phyloP scores from a whole-genome alignment of 2,888 invertebrate genomes.

The Drosophila neonasuta region DNA sequence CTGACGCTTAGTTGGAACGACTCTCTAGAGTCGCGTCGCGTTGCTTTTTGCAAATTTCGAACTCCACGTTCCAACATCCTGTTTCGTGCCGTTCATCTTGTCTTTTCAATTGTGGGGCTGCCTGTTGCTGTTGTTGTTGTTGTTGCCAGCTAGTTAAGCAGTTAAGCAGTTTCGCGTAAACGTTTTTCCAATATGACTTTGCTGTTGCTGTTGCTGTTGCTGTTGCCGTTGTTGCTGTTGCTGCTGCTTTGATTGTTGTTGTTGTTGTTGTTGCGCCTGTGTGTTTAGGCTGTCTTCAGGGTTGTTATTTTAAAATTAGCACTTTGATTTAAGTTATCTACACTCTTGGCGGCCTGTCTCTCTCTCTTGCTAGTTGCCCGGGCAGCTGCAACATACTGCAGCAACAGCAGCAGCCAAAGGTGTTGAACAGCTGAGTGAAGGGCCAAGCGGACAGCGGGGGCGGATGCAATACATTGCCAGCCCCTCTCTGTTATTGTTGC shows the following conservation, averaged over 20 bases:
- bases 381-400: constrained; percentile 42
- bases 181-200: constrained; percentile 73
- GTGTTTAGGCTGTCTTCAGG: constrained; percentile 76
- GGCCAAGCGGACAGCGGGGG: constrained; percentile 50
- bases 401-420: constrained; percentile 59
- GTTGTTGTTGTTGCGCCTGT: constrained; percentile 53
- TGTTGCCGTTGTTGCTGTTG: constrained; percentile 33
- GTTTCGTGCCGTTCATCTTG: constrained; percentile 77
- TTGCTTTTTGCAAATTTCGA: constrained; percentile 66
- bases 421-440: constrained; percentile 72
- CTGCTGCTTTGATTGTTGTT: constrained; percentile 18
- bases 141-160: constrained; percentile 75
- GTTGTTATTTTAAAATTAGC: constrained; percentile 77
- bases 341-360: constrained; percentile 73
- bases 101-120: constrained; percentile 73
- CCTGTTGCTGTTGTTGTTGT: constrained; percentile 38
- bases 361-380: constrained; percentile 41
- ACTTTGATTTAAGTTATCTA: constrained; percentile 78
- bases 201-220: constrained; percentile 41
- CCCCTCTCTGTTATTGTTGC: constrained; percentile 9
- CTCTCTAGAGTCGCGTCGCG: constrained; percentile 9
- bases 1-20: constrained; percentile 19
- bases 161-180: constrained; percentile 78
- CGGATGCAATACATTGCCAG: constrained; percentile 30
- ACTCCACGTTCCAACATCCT: constrained; percentile 75